Evolutionary conservation across 1,140 invertebrate genomes (phyloP).

Genomic region (Pogonus chalceus): DNA sequence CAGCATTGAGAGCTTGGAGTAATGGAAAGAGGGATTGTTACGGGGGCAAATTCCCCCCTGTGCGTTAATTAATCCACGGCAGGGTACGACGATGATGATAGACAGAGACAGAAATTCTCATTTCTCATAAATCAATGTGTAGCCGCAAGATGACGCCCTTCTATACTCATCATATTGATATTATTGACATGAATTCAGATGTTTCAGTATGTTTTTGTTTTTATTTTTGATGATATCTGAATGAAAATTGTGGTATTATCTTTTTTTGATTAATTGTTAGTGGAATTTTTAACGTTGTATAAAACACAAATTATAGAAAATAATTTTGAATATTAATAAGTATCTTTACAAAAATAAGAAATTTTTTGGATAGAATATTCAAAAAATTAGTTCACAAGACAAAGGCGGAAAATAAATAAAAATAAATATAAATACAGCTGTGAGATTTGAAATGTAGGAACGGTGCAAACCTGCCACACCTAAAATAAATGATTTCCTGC

Average conservation of each 20-base stretch:
- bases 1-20: neutral
- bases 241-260: too few relatives aligned
- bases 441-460: neutral
- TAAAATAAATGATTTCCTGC: slow-evolving; percentile 5
- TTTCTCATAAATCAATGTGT: slow-evolving; percentile 32
- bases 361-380: too few relatives aligned
- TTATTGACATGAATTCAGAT: slow-evolving; percentile 26
- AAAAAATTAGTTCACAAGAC: too few relatives aligned
- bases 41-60: slow-evolving; percentile 3
- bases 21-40: neutral
- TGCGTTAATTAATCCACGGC: slow-evolving; percentile 31
- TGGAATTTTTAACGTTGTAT: too few relatives aligned
- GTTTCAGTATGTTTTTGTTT: too few relatives aligned
- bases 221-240: too few relatives aligned
- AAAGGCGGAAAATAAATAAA: too few relatives aligned
- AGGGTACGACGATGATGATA: slow-evolving; percentile 2
- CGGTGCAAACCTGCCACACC: neutral
- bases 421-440: too few relatives aligned
- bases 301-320: too few relatives aligned
- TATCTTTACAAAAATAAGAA: too few relatives aligned
- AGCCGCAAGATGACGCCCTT: slow-evolving; percentile 31
- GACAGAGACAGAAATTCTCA: neutral
- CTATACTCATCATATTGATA: slow-evolving; percentile 31
- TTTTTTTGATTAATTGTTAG: too few relatives aligned
- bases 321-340: too few relatives aligned